Percentiles rank a stretch among this genome's conserved stretches.
Evolutionary conservation across 1,140 invertebrate genomes (phyloP).

Genomic region (Arctopsyche grandis): DNA sequence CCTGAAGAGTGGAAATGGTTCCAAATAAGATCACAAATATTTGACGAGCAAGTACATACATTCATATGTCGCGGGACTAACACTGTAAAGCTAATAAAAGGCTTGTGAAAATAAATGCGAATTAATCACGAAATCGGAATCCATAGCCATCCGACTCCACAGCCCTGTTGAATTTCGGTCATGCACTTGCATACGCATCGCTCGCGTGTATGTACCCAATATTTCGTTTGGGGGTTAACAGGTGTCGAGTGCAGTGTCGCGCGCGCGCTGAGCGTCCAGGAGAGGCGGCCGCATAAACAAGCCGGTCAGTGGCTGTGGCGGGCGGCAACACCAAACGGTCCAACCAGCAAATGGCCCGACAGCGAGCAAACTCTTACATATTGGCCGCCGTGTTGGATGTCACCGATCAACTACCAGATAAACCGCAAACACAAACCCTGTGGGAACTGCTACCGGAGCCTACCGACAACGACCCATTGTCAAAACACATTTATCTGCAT

Average conservation of each 20-base stretch:
- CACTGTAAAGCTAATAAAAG: too few species aligned
- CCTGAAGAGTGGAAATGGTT: too few species aligned
- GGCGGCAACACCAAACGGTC: constrained; percentile 29
- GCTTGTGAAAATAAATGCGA: too few species aligned
- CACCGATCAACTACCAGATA: constrained; percentile 11
- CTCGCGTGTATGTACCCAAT: too few species aligned
- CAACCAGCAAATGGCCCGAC: constrained; percentile 40
- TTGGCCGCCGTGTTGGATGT: constrained; percentile 21
- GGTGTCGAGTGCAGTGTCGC: not conserved
- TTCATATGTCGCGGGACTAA: too few species aligned
- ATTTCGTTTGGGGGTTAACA: not conserved
- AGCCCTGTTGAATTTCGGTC: too few species aligned
- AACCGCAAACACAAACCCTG: not conserved
- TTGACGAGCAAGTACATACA: too few species aligned
- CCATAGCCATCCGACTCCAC: too few species aligned
- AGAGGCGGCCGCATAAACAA: not conserved
- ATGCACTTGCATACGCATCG: too few species aligned
- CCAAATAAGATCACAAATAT: too few species aligned
- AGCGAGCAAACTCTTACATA: constrained; percentile 41
- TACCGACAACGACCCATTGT: not conserved
- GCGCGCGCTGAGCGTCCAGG: not conserved
- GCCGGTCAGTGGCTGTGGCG: constrained; percentile 4
- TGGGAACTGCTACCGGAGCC: constrained; percentile 13
- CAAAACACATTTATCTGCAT: not conserved
- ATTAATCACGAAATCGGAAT: too few species aligned